Percentiles rank a stretch among this genome's conserved stretches.
Conservation (phyloP, 2,113 vertebrate species). For the Eonycteris spelaea region DNA sequence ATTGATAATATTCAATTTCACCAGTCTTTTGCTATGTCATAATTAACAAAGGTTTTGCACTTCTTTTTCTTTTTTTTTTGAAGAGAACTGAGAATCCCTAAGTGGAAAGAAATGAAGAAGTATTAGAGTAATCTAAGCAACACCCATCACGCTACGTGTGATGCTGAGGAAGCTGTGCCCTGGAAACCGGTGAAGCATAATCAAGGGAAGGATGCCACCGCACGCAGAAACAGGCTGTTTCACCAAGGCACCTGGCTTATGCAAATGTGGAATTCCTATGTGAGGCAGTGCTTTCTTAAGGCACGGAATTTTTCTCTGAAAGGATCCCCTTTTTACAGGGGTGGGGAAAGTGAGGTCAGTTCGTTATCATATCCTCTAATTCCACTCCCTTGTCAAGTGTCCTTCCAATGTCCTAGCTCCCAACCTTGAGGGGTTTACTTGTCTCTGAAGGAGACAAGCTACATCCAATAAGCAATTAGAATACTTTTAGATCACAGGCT, state of each 20-base stretch:
- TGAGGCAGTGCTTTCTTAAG: not conserved
- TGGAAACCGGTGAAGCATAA: too few species aligned
- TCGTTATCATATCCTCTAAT: not conserved
- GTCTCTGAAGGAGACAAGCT: not conserved
- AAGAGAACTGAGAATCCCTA: not conserved
- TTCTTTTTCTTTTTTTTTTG: not conserved
- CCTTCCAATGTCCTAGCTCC: rapidly evolving
- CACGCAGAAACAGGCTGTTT: not conserved
- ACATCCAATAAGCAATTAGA: not conserved
- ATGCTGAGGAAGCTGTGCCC: not conserved
- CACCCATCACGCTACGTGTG: not conserved
- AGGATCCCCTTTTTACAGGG: rapidly evolving
- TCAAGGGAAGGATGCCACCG: rapidly evolving
- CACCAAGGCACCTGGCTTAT: too few species aligned
- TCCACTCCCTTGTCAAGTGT: not conserved
- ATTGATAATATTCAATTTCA: not conserved
- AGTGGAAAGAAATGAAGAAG: not conserved
- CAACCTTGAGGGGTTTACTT: not conserved
- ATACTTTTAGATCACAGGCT: not conserved
- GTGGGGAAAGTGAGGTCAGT: rapidly evolving
- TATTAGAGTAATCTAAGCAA: not conserved
- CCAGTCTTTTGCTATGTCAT: not conserved
- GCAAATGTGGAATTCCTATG: not conserved
- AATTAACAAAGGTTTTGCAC: not conserved
- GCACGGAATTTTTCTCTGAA: not conserved